phyloP scores from a whole-genome alignment of 1,140 invertebrate species.

The Drosophila varians region DNA sequence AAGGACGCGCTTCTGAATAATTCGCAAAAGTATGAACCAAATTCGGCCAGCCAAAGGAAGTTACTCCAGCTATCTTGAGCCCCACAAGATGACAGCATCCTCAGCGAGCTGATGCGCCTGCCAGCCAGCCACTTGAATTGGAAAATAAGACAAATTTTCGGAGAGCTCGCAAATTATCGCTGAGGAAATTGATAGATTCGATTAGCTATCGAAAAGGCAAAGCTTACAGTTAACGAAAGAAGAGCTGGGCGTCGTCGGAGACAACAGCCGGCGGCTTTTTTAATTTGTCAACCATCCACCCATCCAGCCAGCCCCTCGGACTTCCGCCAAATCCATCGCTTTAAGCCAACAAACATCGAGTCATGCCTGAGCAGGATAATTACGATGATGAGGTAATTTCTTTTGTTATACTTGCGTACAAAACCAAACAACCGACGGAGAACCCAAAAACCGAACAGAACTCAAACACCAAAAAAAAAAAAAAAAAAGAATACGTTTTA shows the following conservation, averaged over 20 bases:
- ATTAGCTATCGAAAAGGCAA: conserved; percentile 60
- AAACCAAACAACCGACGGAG: conserved; percentile 3
- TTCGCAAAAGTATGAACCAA: conserved; percentile 49
- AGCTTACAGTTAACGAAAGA: background rate
- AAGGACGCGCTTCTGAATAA: conserved; percentile 48
- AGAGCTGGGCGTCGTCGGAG: conserved; percentile 3
- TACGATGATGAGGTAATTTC: conserved; percentile 83
- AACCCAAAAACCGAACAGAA: conserved; percentile 4
- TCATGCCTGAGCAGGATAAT: conserved; percentile 82
- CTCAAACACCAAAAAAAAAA: conserved; percentile 10
- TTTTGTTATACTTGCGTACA: conserved; percentile 47
- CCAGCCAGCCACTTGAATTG: conserved; percentile 11
- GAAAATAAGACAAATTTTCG: conserved; percentile 50
- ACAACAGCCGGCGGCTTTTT: conserved; percentile 46
- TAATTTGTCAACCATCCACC: conserved; percentile 52
- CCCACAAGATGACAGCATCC: conserved; percentile 44
- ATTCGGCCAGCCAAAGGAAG: conserved; percentile 19
- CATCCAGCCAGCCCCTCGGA: conserved; percentile 22
- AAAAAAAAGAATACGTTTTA: conserved; percentile 55
- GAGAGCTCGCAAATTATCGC: conserved; percentile 62
- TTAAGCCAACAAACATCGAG: conserved; percentile 62
- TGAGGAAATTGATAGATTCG: conserved; percentile 72
- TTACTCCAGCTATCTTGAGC: conserved; percentile 47
- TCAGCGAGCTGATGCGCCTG: conserved; percentile 57
- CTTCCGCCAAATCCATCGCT: conserved; percentile 48